Base-by-base conservation (phyloP, 2,888 invertebrate genomes). In the Erebia epiphron region DNA sequence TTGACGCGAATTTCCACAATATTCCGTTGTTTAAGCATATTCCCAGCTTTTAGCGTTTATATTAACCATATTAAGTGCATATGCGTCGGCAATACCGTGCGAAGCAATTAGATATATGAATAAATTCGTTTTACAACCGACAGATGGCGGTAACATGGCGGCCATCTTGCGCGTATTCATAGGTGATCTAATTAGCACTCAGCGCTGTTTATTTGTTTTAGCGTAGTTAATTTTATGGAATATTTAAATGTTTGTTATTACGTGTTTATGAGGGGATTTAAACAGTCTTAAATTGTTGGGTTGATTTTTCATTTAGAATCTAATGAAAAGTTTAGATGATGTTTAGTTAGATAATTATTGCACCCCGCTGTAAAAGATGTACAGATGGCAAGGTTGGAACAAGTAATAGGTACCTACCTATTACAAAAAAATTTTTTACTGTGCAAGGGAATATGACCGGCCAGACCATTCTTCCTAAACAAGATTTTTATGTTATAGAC, bases 61-160 rank as follows among this genome's bases (percentile, higher is more conserved):
- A 90, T 89, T 89, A 90, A 86, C 85, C 84, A 83, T 87, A 91
- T 91, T 89, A 91, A 84, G 86, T 90, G 90, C 92, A 92, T 88
- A 89, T 86, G 89, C 89, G 86, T 84, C 85, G 81, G 81, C 84
- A 81, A 86, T 83, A 76, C 77, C 83, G 87, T 86, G 84, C 85
- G 83, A 78, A 85, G 87, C 90, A 92, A 92, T 92, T 91, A 92
- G 87, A 91, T 83, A 82, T 89, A 89, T 91, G 87, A 91, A 92
- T 92, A 92, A 92, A 91, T 92, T 92, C 88, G 77, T 83, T 87
- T 87, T 85, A 88, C 85, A 83, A 79, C 84, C 92, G 87, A 88
- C 92, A 92, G 90, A 92, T 92, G 92, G 89, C 89, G 88, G 76
- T 75, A 84, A 87, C 80, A 84, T 82, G 84, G 82, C 82, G 78